These are phyloP conservation scores for Hexactinellida sp. DNA, from an alignment of 37 sponge, comb jelly and placozoan genomes.

Conservation along the genomic window DNA sequence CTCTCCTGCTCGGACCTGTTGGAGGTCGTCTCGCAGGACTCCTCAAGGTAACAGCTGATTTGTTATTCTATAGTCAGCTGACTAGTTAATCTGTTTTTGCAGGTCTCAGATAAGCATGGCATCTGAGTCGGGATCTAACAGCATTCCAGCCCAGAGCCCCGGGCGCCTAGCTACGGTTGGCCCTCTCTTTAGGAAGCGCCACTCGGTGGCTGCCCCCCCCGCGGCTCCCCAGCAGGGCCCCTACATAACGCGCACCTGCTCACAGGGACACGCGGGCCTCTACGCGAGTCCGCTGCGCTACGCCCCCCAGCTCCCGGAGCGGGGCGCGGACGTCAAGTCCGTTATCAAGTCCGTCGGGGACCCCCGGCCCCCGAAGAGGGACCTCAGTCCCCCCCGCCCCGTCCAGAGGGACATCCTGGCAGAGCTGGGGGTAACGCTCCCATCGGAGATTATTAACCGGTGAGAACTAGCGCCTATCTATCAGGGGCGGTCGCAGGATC, in stretches of 20 bases:
- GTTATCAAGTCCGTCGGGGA: not conserved
- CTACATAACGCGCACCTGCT: not conserved
- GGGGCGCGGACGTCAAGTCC: not conserved
- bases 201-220: not conserved
- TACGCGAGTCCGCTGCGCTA: not conserved
- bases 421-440: not conserved
- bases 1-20: not conserved
- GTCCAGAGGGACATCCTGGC: not conserved
- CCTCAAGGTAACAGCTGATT: not conserved
- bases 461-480: no score
- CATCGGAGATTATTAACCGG: not conserved
- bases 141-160: not conserved
- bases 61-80: not conserved
- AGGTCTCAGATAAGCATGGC: not conserved
- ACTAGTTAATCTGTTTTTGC: not conserved
- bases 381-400: not conserved
- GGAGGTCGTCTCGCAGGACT: not conserved
- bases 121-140: not conserved
- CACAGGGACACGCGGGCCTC: not conserved
- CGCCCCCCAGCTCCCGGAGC: not conserved
- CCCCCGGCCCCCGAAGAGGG: not conserved
- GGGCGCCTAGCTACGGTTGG: not conserved
- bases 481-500: no score
- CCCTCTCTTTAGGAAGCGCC: not conserved
- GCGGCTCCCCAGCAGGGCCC: not conserved